Conservation (phyloP, 1,140 invertebrate genomes). For the Pseudomyrmex pallidus region DNA sequence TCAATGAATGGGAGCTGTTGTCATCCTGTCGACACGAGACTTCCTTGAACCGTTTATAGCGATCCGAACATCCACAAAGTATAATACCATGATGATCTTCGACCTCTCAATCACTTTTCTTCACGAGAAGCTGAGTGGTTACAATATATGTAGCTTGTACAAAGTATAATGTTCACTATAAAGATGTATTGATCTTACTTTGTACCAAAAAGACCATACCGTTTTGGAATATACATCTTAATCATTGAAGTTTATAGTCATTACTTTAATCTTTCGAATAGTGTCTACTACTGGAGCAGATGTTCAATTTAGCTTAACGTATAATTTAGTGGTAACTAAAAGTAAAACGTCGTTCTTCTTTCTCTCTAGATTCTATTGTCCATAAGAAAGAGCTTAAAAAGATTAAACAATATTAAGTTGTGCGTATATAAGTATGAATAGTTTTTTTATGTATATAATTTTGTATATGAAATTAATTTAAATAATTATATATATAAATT, state of each 20-base stretch:
- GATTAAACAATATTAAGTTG: too few relatives aligned
- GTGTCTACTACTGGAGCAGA: too few relatives aligned
- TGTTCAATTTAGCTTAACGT: too few relatives aligned
- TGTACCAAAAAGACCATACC: too few relatives aligned
- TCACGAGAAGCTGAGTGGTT: background rate
- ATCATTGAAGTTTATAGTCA: too few relatives aligned
- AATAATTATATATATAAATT: background rate
- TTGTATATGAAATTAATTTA: background rate
- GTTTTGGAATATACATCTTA: too few relatives aligned
- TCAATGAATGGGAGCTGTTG: constrained; percentile 63
- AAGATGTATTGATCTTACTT: background rate
- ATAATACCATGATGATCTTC: constrained; percentile 57
- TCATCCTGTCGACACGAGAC: constrained; percentile 54
- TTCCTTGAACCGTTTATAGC: constrained; percentile 38
- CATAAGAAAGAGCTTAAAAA: too few relatives aligned
- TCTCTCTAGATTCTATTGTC: too few relatives aligned
- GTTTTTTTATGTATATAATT: background rate
- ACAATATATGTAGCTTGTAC: background rate
- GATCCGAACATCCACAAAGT: constrained; percentile 46
- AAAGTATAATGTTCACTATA: background rate
- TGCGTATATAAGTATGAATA: too few relatives aligned
- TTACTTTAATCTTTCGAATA: too few relatives aligned
- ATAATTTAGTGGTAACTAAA: too few relatives aligned
- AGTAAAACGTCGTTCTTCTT: too few relatives aligned
- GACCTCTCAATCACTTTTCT: constrained; percentile 36